Conservation (phyloP, 2,113 vertebrate genomes). For the Buteo buteo region DNA sequence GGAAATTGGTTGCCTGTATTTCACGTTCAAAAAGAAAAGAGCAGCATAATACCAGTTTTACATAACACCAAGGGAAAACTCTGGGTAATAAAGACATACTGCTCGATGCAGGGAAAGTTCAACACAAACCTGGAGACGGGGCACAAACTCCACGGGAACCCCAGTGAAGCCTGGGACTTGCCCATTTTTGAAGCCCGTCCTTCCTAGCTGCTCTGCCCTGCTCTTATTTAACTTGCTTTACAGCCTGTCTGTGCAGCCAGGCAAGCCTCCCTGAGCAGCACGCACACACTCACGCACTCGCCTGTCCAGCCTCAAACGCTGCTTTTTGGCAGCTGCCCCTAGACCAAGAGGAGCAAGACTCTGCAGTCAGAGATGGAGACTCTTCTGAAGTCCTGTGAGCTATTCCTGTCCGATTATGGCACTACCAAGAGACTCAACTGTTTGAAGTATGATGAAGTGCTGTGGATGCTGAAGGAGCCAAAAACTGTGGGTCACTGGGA, state of each 20-base stretch:
- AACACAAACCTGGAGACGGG: not conserved
- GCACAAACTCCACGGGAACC: not conserved
- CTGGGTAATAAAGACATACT: not conserved
- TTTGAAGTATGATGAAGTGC: conserved; percentile 51
- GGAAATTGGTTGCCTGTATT: accelerated
- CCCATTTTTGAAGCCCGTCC: not conserved
- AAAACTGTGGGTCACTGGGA: not conserved
- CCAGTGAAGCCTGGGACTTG: not conserved
- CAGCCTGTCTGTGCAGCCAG: not conserved
- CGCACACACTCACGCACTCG: not conserved
- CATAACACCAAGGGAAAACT: not conserved
- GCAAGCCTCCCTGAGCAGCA: not conserved
- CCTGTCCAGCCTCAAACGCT: not conserved
- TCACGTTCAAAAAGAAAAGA: not conserved
- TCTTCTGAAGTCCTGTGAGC: not conserved
- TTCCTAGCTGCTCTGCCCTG: not conserved
- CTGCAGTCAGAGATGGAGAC: not conserved
- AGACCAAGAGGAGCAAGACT: not conserved
- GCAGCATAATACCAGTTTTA: not conserved
- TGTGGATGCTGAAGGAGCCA: not conserved
- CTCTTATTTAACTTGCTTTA: not conserved
- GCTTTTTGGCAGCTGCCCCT: not conserved
- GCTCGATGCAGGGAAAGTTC: not conserved
- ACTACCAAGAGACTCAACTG: not conserved
- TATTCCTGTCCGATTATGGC: not conserved